A percentile compares a stretch with the other conserved stretches of the same genome.
Conservation (phyloP, 1,140 invertebrate species). For the Gryllus bimaculatus region DNA sequence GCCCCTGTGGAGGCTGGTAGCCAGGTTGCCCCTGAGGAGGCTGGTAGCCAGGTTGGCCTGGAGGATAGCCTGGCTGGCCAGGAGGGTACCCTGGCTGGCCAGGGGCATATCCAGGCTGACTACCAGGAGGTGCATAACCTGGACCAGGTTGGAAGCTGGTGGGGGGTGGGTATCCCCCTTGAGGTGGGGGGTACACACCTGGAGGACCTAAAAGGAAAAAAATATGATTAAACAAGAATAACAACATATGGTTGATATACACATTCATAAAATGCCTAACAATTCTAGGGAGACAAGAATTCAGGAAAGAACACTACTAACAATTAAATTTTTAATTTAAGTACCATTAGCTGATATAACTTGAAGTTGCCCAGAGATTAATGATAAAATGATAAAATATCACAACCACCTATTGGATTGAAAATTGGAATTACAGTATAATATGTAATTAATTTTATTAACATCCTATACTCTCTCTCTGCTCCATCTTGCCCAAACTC, state of each 20-base stretch:
- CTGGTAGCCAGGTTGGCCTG: slow-evolving; percentile 16
- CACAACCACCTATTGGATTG: too few species aligned
- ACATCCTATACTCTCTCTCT: too few species aligned
- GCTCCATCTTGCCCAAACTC: too few species aligned
- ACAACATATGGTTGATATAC: neutral
- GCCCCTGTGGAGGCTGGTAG: neutral
- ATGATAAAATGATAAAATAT: too few species aligned
- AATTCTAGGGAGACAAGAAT: too few species aligned
- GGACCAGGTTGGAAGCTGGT: neutral
- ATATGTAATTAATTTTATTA: too few species aligned
- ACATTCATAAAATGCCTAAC: too few species aligned
- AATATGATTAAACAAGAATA: neutral
- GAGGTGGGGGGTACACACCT: neutral
- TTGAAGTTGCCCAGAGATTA: too few species aligned
- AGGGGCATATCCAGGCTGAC: neutral
- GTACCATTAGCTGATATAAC: too few species aligned
- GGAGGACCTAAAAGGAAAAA: neutral
- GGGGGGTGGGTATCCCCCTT: neutral
- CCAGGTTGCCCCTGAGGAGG: slow-evolving; percentile 26
- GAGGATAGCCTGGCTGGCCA: neutral
- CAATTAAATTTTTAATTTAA: too few species aligned
- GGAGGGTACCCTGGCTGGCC: slow-evolving; percentile 2
- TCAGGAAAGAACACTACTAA: too few species aligned
- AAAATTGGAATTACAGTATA: too few species aligned
- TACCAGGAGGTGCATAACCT: slow-evolving; percentile 11